Evolutionary conservation across 2,113 vertebrate genomes (phyloP).

Genomic region (Amphilophus citrinellus): DNA sequence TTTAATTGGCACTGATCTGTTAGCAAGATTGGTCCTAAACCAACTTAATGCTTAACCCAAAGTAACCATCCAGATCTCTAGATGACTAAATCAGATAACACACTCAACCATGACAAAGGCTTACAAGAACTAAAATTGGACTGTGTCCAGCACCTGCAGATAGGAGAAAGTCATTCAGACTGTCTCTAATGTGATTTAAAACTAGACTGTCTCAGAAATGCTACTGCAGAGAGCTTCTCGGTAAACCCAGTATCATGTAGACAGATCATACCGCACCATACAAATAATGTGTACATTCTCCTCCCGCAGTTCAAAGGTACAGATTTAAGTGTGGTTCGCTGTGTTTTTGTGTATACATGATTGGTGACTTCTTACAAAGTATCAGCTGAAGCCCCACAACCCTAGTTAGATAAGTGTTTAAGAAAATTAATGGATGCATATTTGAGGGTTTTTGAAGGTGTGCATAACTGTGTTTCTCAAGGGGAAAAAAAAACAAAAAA

Average conservation of each 20-base stretch:
- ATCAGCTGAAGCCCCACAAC: neutral
- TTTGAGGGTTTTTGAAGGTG: neutral
- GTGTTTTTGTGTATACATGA: neutral
- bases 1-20: conserved; percentile 45
- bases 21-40: conserved; percentile 17
- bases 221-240: neutral
- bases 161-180: conserved; percentile 1
- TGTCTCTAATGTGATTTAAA: conserved; percentile 10
- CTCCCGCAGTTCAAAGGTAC: neutral
- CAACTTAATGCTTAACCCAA: conserved; percentile 29
- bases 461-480: neutral
- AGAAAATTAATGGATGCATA: neutral
- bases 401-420: neutral
- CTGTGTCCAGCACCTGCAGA: conserved; percentile 1
- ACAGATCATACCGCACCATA: neutral
- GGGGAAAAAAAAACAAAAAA: neutral
- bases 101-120: conserved; percentile 22
- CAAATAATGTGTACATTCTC: neutral
- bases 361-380: neutral
- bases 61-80: conserved; percentile 22
- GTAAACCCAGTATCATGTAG: neutral
- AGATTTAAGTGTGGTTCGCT: neutral
- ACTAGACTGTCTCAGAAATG: neutral
- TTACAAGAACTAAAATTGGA: neutral
- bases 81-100: conserved; percentile 43